Evolutionary conservation across 2,888 invertebrate species (phyloP), one percentile per base, ranked within the genome.

Genomic region (Orthonevra nobilis): DNA sequence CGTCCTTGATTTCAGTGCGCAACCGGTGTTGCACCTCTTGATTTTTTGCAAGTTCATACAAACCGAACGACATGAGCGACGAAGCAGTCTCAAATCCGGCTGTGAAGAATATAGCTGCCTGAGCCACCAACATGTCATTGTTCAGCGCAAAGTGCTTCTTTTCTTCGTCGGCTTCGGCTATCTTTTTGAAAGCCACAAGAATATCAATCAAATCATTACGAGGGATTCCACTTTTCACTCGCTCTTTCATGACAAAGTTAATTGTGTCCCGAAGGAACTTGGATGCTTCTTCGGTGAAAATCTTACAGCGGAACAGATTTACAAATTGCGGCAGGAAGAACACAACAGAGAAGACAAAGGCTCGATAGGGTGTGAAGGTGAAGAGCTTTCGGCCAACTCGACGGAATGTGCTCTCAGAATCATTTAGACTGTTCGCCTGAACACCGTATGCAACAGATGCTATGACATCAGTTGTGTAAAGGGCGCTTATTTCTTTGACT

Each of bases 151-250:
- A 73, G 10, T 85, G 82, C 0, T 86, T 79, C 0, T 82, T 81
- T 20, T 83, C 82, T 6, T 81, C 77, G 1, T 81, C 52, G 0
- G 82, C 66, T 3, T 84, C 82, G 10, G 54, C 28, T 7, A 74
- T 81, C 48, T 87, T 85, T 23, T 86, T 89, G 3, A 91, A 69
- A 1, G 87, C 86, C 28, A 91, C 84, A 7, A 91, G 82, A 2
- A 90, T 82, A 81, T 91, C 91, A 36, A 91, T 88, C 0, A 91
- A 86, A 83, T 91, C 91, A 52, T 89, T 88, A 6, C 90, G 85
- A 5, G 84, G 84, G 0, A 81, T 52, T 2, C 88, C 89, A 2
- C 85, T 86, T 7, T 86, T 83, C 56, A 88, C 87, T 1, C 91
- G 85, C 7, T 89, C 85, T 0, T 83, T 52, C 40, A 91, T 88